phyloP scores from a whole-genome alignment of 2,888 invertebrate genomes.

The Automeris io region DNA sequence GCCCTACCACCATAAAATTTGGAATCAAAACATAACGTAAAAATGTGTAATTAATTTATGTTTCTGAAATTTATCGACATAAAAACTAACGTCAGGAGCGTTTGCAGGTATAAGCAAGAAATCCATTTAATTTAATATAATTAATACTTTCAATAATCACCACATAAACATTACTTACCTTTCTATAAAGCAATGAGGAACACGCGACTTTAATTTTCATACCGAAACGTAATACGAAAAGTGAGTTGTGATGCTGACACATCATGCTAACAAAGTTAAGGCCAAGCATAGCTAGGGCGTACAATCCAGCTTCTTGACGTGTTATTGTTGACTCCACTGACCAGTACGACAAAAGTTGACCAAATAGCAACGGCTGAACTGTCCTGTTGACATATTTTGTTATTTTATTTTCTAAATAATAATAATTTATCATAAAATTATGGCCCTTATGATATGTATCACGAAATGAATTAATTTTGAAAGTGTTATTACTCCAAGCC shows the following conservation, averaged over 20 bases:
- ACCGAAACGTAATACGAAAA: conserved; percentile 79
- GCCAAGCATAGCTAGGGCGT: conserved; percentile 68
- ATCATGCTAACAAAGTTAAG: conserved; percentile 69
- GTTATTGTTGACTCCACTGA: conserved; percentile 47
- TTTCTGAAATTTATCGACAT: too few relatives aligned
- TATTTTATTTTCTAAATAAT: not conserved
- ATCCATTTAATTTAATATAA: too few relatives aligned
- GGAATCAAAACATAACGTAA: too few relatives aligned
- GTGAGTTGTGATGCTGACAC: conserved; percentile 83
- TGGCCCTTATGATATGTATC: too few relatives aligned
- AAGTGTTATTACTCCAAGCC: too few relatives aligned
- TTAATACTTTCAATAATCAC: not conserved
- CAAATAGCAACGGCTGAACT: conserved; percentile 72
- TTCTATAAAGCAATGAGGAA: conserved; percentile 85
- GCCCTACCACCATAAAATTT: too few relatives aligned
- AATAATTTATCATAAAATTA: not conserved
- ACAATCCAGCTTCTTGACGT: conserved; percentile 74
- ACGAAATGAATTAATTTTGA: too few relatives aligned
- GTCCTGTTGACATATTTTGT: conserved; percentile 39
- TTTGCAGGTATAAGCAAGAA: too few relatives aligned
- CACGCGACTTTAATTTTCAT: conserved; percentile 83
- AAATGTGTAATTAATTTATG: too few relatives aligned
- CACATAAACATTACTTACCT: conserved; percentile 65
- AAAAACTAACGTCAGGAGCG: too few relatives aligned
- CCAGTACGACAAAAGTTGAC: conserved; percentile 71